phyloP scores from a whole-genome alignment of 2,797 vertebrate species.

The Acipenser ruthenus region DNA sequence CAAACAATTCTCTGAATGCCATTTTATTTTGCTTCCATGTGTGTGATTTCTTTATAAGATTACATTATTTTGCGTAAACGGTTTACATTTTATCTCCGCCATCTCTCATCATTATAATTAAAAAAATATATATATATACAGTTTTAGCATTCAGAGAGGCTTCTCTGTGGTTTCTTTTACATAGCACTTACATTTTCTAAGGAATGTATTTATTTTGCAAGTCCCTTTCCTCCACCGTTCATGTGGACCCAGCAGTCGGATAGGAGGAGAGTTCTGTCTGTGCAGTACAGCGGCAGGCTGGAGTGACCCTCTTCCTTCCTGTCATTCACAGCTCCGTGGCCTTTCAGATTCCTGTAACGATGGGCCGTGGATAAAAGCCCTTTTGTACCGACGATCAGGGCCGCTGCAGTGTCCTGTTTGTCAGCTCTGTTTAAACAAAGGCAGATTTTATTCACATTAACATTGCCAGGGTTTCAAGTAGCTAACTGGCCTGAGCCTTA shows the following conservation, averaged over 20 bases:
- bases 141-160: background rate
- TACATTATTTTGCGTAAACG: no score
- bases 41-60: no score
- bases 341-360: background rate
- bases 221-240: background rate
- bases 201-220: background rate
- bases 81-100: background rate
- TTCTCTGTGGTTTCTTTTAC: background rate
- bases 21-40: no score
- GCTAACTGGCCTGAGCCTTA: background rate
- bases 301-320: constrained; percentile 11
- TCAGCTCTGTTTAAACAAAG: constrained; percentile 2
- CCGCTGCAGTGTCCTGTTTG: constrained; percentile 3
- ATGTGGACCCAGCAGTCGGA: background rate
- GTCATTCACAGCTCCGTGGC: background rate
- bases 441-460: background rate
- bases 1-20: no score
- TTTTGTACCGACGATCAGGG: background rate
- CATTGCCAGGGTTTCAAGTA: background rate
- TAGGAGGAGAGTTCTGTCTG: constrained; percentile 2
- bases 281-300: background rate
- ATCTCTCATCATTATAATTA: background rate
- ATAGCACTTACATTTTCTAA: background rate
- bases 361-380: background rate
- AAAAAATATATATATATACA: no score